Evolutionary conservation across 1,140 invertebrate genomes (phyloP), one percentile per base, ranked within the genome.

Genomic region (Zaprionus nigranus): DNA sequence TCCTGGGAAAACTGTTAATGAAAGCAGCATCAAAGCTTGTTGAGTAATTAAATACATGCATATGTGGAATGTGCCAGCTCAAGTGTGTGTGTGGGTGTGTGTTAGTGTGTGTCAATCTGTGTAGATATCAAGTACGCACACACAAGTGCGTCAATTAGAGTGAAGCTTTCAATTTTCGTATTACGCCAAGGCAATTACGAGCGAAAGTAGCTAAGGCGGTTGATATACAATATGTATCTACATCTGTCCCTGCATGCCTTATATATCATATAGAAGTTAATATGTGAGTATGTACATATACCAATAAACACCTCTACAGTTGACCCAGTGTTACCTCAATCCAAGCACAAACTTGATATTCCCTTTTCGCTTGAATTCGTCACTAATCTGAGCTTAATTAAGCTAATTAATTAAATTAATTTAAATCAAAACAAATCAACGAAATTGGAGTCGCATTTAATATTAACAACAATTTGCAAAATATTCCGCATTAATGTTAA

Each of bases 21-120:
- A 81, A 78, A 78, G 54, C 67, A 58, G 54, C 67, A 58, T 63
- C 67, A 68, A 75, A 74, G 67, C 74, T 81, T 70, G 74, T 57
- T 64, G 57, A 66, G 69, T 64, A 86, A 87, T 88, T 87, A 82
- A 82, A 79, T 82, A 70, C 72, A 61, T 56, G 58, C 43, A 51
- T 56, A 28, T 26, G 38, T 30, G 24, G 46, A 12, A 22, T 43
- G 63, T 34, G 34, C 13, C 13, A 36, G 30, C 17, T 15, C 22
- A n/a, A 17, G 53, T 57, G 12, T 22, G 66, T 53, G 30, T 34
- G 54, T 34, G 30, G 24, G 30, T 59, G 57, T 53, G 22, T 17
- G 65, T 59, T 11, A 22, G 57, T 54, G 36, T 11, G 12, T 43
- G 53, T 30, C 22, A 0, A 6, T 36, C 13, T 36, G 20, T 36